Evolutionary conservation across 2,113 vertebrate species (phyloP).

Genomic region (Carassius carassius): DNA sequence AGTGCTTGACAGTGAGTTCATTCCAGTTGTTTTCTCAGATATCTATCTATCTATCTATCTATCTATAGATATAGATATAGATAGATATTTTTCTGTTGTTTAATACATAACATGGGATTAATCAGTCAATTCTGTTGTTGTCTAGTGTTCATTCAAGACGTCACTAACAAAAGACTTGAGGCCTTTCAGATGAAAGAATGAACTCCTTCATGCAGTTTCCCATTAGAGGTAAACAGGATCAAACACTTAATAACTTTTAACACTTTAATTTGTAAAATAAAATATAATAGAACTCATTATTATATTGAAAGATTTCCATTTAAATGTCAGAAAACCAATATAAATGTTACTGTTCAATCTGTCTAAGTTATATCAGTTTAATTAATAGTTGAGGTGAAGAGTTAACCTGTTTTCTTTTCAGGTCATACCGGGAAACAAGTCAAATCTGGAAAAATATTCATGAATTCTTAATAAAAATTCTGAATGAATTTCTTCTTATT

Average conservation of each 20-base stretch:
- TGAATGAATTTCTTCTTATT: background rate
- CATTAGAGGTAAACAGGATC: background rate
- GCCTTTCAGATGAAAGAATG: constrained; percentile 50
- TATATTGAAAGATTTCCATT: background rate
- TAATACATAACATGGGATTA: background rate
- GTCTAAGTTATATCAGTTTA: background rate
- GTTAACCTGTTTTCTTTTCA: constrained; percentile 18
- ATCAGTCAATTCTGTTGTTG: background rate
- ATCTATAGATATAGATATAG: no score
- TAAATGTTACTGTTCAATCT: background rate
- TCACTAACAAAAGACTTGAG: constrained; percentile 70
- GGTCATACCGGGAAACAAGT: background rate
- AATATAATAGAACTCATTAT: background rate
- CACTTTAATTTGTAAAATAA: background rate
- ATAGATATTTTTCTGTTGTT: background rate
- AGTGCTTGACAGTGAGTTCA: constrained; percentile 86
- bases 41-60: no score
- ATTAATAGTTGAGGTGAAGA: background rate
- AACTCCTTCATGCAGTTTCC: background rate
- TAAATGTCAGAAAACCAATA: background rate
- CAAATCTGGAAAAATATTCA: background rate
- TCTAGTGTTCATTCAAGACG: constrained; percentile 78
- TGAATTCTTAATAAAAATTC: background rate
- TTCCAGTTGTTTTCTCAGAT: background rate
- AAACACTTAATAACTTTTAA: background rate